Percentiles rank a stretch among this genome's conserved stretches.
Conservation (phyloP, 1,140 invertebrate genomes). For the Cyrtorhinus lividipennis region DNA sequence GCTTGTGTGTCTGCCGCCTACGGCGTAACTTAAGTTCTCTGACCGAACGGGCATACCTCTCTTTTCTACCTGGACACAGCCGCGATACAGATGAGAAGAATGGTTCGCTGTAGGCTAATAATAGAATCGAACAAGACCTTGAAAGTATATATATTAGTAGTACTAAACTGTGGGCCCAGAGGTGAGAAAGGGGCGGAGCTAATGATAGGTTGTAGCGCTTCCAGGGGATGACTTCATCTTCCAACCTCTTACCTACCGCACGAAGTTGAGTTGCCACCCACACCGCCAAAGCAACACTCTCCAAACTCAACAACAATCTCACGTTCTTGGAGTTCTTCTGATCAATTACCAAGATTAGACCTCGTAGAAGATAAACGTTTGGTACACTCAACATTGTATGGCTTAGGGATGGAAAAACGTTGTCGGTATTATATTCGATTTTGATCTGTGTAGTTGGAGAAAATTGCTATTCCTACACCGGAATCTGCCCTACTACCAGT, state of each 20-base stretch:
- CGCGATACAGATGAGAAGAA: not conserved
- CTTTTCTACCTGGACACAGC: too few species aligned
- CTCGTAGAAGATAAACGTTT: too few species aligned
- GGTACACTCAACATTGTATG: too few species aligned
- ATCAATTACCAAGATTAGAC: too few species aligned
- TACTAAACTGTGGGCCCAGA: constrained; percentile 2
- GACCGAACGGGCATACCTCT: too few species aligned
- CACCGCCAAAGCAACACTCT: not conserved
- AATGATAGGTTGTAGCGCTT: constrained; percentile 8
- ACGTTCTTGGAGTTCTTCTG: not conserved
- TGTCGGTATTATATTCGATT: too few species aligned
- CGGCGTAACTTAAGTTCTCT: too few species aligned
- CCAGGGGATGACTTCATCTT: constrained; percentile 4
- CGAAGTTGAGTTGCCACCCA: not conserved
- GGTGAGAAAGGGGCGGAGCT: constrained; percentile 5
- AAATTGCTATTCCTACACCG: too few species aligned
- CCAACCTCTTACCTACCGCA: constrained; percentile 5
- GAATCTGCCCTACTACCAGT: too few species aligned
- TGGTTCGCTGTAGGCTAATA: constrained; percentile 1
- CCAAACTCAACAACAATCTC: not conserved
- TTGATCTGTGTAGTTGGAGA: too few species aligned
- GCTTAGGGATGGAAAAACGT: too few species aligned
- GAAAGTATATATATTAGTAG: constrained; percentile 7
- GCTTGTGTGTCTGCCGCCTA: too few species aligned
- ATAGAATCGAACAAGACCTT: not conserved